Conservation (phyloP, 2,888 invertebrate species). For the Elegia similella region DNA sequence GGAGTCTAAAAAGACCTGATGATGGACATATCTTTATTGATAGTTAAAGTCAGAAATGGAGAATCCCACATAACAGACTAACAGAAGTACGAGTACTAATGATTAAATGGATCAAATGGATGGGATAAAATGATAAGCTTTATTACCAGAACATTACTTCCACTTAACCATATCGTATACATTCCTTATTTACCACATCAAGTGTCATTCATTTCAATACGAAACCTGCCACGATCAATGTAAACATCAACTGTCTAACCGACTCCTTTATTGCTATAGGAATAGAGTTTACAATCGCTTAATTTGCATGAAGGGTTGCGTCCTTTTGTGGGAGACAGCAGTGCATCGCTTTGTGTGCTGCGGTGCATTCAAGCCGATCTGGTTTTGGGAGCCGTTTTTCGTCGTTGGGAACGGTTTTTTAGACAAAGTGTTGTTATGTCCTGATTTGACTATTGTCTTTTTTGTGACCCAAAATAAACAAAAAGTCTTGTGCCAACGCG, state of each 20-base stretch:
- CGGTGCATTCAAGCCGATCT: slow-evolving; percentile 16
- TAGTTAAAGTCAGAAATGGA: no score
- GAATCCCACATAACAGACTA: no score
- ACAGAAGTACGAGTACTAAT: no score
- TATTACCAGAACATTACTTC: no score
- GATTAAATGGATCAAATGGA: no score
- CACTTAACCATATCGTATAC: slow-evolving; percentile 1
- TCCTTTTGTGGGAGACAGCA: slow-evolving; percentile 17
- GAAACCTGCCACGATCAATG: background rate
- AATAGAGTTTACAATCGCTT: background rate
- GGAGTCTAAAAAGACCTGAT: no score
- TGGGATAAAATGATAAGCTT: no score
- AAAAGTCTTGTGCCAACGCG: no score
- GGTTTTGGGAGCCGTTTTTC: slow-evolving; percentile 21
- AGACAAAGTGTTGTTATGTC: background rate
- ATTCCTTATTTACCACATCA: slow-evolving; percentile 1
- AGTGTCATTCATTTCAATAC: slow-evolving; percentile 14
- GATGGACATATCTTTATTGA: no score
- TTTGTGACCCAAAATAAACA: no score
- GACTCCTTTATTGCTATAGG: background rate
- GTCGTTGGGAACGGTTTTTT: slow-evolving; percentile 20
- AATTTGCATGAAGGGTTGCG: background rate
- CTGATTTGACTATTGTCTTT: slow-evolving; percentile 9
- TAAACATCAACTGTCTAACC: background rate
- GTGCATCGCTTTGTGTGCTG: slow-evolving; percentile 21